Conservation (phyloP, 2,888 invertebrate species). For the Taenaris catops region DNA sequence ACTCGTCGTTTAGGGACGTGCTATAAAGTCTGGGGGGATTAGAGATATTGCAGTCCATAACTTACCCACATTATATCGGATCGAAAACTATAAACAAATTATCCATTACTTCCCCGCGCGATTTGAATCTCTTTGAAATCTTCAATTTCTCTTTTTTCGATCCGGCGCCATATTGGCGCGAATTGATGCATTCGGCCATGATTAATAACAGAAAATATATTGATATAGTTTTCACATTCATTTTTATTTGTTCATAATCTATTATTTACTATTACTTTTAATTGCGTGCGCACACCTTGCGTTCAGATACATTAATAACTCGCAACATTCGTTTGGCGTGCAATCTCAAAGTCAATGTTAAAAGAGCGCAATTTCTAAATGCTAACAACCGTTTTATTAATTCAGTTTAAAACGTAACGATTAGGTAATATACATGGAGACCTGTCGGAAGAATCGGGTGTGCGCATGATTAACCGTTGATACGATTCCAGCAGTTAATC, state of each 20-base stretch:
- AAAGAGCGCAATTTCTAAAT: conserved; percentile 29
- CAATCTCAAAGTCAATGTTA: conserved; percentile 25
- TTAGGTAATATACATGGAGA: conserved; percentile 18
- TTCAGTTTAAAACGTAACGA: too few relatives aligned
- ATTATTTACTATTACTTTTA: conserved; percentile 17
- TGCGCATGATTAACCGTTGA: conserved; percentile 10
- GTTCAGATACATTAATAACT: conserved; percentile 28
- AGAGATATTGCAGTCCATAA: too few relatives aligned
- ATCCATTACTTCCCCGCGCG: conserved; percentile 51
- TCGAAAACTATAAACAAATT: conserved; percentile 65
- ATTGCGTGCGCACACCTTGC: conserved; percentile 30
- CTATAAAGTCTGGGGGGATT: too few relatives aligned
- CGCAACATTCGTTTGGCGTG: conserved; percentile 23
- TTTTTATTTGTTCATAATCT: conserved; percentile 4
- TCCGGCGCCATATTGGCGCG: too few relatives aligned
- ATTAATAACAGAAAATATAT: conserved; percentile 25
- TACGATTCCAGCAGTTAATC: too few relatives aligned
- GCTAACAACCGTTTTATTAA: conserved; percentile 28
- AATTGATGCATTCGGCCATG: too few relatives aligned
- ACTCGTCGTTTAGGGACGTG: too few relatives aligned
- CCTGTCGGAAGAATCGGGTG: conserved; percentile 11
- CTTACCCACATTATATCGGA: too few relatives aligned
- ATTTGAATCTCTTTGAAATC: conserved; percentile 29
- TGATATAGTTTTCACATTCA: conserved; percentile 24
- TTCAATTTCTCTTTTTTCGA: conserved; percentile 38